A percentile compares a stretch with the other conserved stretches of the same genome.
Conservation (phyloP, 2,888 invertebrate genomes). For the Campoplex nolae region DNA sequence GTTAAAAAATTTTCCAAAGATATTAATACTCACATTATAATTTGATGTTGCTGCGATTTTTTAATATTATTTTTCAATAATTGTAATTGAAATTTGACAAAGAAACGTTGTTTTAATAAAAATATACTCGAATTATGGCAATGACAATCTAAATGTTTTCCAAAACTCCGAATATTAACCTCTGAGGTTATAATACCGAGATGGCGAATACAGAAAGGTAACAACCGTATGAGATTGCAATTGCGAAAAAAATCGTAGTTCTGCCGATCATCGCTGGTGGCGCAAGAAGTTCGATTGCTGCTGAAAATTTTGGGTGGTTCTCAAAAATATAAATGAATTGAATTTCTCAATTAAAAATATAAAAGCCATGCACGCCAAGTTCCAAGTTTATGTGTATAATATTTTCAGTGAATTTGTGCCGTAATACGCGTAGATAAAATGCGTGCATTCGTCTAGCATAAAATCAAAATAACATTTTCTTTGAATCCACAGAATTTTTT, state of each 20-base stretch:
- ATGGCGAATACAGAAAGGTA: background rate
- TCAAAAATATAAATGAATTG: background rate
- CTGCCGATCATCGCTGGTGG: background rate
- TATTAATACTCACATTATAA: background rate
- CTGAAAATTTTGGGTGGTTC: background rate
- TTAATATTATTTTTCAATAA: background rate
- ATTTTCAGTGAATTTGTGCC: no score
- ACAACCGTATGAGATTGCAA: background rate
- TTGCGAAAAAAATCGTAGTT: background rate
- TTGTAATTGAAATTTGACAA: background rate
- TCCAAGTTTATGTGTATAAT: no score
- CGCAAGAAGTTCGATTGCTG: background rate
- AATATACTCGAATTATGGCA: constrained; percentile 1
- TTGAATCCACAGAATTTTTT: no score
- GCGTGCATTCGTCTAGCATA: no score
- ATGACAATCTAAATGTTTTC: constrained; percentile 12
- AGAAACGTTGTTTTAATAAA: background rate
- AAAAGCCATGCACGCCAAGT: no score
- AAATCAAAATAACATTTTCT: no score
- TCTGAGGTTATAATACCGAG: background rate
- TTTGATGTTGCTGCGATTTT: background rate
- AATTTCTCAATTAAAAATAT: background rate
- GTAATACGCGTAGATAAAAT: no score
- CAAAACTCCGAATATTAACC: constrained; percentile 24
- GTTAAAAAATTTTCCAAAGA: background rate